phyloP scores from a whole-genome alignment of 1,140 invertebrate genomes.

The Vollenhovia emeryi region DNA sequence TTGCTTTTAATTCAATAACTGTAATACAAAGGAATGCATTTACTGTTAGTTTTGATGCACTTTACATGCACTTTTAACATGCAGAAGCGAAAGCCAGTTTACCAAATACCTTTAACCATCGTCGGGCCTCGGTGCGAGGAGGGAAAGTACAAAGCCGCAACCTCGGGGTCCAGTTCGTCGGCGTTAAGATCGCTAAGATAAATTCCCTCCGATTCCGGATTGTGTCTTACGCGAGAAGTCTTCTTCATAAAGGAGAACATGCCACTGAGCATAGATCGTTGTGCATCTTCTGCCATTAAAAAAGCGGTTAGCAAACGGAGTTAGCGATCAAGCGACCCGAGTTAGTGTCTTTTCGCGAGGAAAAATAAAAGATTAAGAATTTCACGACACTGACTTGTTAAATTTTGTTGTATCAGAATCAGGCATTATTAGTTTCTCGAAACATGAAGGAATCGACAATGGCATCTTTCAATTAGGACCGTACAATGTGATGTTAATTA shows the following conservation, averaged over 20 bases:
- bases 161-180: slow-evolving; percentile 95
- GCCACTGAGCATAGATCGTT: slow-evolving; percentile 93
- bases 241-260: slow-evolving; percentile 97
- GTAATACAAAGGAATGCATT: background rate
- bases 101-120: slow-evolving; percentile 78
- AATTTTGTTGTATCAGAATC: background rate
- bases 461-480: slow-evolving; percentile 2
- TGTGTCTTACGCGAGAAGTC: slow-evolving; percentile 89
- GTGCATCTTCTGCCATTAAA: slow-evolving; percentile 85
- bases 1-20: background rate
- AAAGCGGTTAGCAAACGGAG: slow-evolving; percentile 73
- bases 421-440: slow-evolving; percentile 26
- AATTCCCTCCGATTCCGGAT: slow-evolving; percentile 92
- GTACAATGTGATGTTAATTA: slow-evolving; percentile 9
- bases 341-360: background rate
- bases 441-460: slow-evolving; percentile 20
- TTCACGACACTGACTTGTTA: slow-evolving; percentile 29
- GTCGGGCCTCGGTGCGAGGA: slow-evolving; percentile 81
- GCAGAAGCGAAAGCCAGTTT: slow-evolving; percentile 36
- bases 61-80: background rate
- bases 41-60: slow-evolving; percentile 19
- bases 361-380: slow-evolving; percentile 10
- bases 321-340: slow-evolving; percentile 71
- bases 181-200: slow-evolving; percentile 97
- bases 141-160: slow-evolving; percentile 95